phyloP scores from a whole-genome alignment of 2,797 vertebrate species.

The Hephaestus fuliginosus region DNA sequence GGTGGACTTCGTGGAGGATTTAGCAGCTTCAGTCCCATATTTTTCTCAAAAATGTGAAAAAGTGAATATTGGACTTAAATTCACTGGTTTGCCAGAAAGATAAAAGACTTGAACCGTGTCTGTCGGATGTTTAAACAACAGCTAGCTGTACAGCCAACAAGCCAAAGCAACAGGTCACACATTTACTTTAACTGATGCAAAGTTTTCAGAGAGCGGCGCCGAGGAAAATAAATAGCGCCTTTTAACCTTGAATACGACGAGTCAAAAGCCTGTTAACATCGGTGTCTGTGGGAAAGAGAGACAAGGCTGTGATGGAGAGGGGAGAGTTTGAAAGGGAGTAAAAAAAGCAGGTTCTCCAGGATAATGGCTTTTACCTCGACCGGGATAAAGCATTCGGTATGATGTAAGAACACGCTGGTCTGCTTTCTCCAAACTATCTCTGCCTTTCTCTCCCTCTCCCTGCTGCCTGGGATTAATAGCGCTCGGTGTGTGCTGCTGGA shows the following conservation, averaged over 20 bases:
- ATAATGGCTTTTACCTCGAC: slow-evolving; percentile 59
- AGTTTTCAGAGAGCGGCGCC: slow-evolving; percentile 25
- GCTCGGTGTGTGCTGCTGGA: slow-evolving; percentile 49
- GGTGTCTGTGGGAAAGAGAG: slow-evolving; percentile 2
- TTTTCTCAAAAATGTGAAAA: background rate
- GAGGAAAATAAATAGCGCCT: slow-evolving; percentile 28
- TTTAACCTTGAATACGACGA: slow-evolving; percentile 33
- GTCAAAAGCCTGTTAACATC: slow-evolving; percentile 55
- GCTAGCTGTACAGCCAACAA: background rate
- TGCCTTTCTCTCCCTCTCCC: slow-evolving; percentile 22
- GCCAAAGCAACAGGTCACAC: slow-evolving; percentile 14
- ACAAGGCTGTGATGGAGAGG: slow-evolving; percentile 14
- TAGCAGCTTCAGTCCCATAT: background rate
- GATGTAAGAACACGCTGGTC: slow-evolving; percentile 56
- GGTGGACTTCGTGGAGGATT: background rate
- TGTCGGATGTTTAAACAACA: background rate
- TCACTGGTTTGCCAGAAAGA: background rate
- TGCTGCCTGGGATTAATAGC: slow-evolving; percentile 63
- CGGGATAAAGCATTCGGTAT: slow-evolving; percentile 55
- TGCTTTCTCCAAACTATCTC: slow-evolving; percentile 45
- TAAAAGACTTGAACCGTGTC: background rate
- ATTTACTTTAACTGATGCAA: slow-evolving; percentile 13
- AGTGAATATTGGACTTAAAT: background rate
- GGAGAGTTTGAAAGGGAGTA: slow-evolving; percentile 28
- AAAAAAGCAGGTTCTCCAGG: slow-evolving; percentile 11